Conservation (phyloP, 53 echinoderm and acorn worm species). For the Stichopus horrens region DNA sequence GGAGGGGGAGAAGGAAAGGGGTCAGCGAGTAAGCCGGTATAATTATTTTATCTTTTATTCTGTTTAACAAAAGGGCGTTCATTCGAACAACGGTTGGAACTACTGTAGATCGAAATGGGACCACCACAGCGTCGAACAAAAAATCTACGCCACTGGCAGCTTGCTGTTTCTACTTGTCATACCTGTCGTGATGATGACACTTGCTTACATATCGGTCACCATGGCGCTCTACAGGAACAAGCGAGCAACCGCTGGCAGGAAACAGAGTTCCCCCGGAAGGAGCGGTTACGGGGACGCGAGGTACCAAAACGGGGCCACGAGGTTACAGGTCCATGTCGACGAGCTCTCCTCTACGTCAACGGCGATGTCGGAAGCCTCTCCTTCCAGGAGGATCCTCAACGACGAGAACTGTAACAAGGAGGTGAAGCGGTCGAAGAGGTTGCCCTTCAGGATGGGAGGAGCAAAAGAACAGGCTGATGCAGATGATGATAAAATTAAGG, state of each 20-base stretch:
- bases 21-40: no score
- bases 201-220: conserved; percentile 12
- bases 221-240: conserved; percentile 42
- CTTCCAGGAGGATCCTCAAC: not conserved
- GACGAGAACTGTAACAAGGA: conserved; percentile 2
- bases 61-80: not conserved
- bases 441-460: not conserved
- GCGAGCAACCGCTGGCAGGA: conserved; percentile 27
- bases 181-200: conserved; percentile 39
- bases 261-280: conserved; percentile 24
- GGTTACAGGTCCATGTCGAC: not conserved
- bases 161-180: conserved; percentile 30
- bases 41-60: not conserved
- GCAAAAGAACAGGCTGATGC: not conserved
- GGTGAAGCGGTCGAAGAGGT: not conserved
- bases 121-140: not conserved
- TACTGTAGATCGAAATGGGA: conserved; percentile 9
- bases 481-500: conserved; percentile 37
- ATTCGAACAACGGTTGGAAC: not conserved
- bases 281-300: not conserved
- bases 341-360: conserved; percentile 28
- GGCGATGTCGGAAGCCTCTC: not conserved
- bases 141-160: conserved; percentile 32
- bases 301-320: conserved; percentile 18
- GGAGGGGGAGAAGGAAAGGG: no score